Evolutionary conservation across 2,888 invertebrate genomes (phyloP).

Genomic region (Cyaniris semiargus): DNA sequence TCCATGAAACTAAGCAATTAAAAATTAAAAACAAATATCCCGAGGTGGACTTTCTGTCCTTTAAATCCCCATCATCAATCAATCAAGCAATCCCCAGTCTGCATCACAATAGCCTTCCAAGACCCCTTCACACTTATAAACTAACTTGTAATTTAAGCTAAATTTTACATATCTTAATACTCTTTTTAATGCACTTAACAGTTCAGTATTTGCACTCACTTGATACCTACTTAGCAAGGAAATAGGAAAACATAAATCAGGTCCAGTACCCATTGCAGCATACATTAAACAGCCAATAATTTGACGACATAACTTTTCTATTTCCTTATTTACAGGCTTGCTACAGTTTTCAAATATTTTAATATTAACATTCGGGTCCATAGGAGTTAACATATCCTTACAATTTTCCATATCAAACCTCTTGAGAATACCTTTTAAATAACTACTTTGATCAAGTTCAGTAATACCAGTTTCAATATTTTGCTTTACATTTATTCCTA

Average conservation of each 20-base stretch:
- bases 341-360: conserved; percentile 27
- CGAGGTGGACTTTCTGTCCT: conserved; percentile 45
- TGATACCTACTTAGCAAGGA: conserved; percentile 36
- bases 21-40: conserved; percentile 44
- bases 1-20: conserved; percentile 48
- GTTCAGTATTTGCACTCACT: background rate
- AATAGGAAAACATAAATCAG: conserved; percentile 33
- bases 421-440: conserved; percentile 38
- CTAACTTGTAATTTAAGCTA: conserved; percentile 40
- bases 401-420: conserved; percentile 39
- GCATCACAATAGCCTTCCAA: conserved; percentile 44
- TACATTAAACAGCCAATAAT: conserved; percentile 39
- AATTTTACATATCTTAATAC: conserved; percentile 45
- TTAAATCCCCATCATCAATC: no score
- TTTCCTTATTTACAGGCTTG: conserved; percentile 8
- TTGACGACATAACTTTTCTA: conserved; percentile 38
- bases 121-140: conserved; percentile 37
- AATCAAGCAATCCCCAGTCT: conserved; percentile 45
- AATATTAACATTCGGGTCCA: conserved; percentile 36
- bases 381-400: conserved; percentile 38
- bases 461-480: conserved; percentile 36
- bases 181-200: conserved; percentile 37
- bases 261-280: conserved; percentile 41
- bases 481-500: conserved; percentile 40
- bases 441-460: conserved; percentile 34